These are phyloP conservation scores for Telmatochromis brachygnathus DNA, from an alignment of 2,113 vertebrate genomes.

Conservation along the genomic window DNA sequence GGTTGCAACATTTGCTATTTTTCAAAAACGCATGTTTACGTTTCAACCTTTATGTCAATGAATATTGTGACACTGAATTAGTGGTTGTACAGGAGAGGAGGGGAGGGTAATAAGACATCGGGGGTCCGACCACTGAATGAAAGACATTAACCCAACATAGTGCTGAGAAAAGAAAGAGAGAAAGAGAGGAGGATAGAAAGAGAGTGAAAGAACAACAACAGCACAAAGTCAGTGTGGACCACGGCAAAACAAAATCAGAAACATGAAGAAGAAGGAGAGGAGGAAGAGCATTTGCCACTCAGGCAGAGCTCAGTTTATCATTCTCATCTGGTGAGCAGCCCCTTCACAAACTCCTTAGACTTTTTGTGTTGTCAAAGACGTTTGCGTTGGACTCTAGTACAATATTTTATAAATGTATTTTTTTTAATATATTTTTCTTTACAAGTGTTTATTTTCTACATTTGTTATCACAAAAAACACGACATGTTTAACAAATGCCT, in stretches of 20 bases:
- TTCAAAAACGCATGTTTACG: conserved; percentile 62
- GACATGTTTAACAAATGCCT: conserved; percentile 58
- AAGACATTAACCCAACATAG: conserved; percentile 67
- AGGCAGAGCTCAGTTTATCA: conserved; percentile 62
- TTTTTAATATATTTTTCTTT: conserved; percentile 62
- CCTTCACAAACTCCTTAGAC: conserved; percentile 56
- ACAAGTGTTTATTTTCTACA: conserved; percentile 69
- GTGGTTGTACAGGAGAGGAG: neutral
- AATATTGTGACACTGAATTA: conserved; percentile 71
- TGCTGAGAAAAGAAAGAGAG: conserved; percentile 9
- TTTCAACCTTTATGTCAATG: conserved; percentile 75
- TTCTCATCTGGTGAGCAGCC: conserved; percentile 78
- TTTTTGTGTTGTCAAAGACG: conserved; percentile 30
- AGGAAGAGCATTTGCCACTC: conserved; percentile 40
- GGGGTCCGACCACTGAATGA: conserved; percentile 80
- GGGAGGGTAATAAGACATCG: neutral
- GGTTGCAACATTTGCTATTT: conserved; percentile 71
- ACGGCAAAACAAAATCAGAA: conserved; percentile 65
- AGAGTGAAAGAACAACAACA: neutral
- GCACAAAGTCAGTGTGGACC: conserved; percentile 45
- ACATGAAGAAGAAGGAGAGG: conserved; percentile 53
- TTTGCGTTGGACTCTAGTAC: conserved; percentile 68
- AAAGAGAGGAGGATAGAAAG: neutral
- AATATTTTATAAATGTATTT: conserved; percentile 59
- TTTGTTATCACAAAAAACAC: conserved; percentile 73